These are phyloP conservation scores for Silvanus unidentatus DNA, from an alignment of 2,888 invertebrate species.

Conservation along the genomic window DNA sequence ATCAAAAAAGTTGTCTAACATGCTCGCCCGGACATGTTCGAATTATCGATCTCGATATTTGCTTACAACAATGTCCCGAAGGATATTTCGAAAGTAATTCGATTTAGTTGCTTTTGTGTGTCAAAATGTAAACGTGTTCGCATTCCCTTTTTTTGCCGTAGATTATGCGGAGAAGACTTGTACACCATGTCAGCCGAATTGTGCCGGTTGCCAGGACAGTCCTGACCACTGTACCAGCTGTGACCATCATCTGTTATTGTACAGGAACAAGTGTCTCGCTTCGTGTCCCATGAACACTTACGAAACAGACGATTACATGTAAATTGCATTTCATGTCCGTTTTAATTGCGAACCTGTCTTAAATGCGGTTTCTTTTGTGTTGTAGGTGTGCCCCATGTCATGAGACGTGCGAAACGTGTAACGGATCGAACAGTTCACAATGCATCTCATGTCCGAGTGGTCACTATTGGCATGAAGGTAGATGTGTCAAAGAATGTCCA, in stretches of 20 bases:
- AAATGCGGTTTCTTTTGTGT: background rate
- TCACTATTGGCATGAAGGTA: slow-evolving; percentile 64
- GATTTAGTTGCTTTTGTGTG: slow-evolving; percentile 4
- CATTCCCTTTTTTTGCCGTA: too few species aligned
- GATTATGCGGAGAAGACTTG: slow-evolving; percentile 60
- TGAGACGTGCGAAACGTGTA: slow-evolving; percentile 73
- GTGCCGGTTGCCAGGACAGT: slow-evolving; percentile 76
- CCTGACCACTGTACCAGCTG: slow-evolving; percentile 82
- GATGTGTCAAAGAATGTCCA: slow-evolving; percentile 68
- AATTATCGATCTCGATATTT: slow-evolving; percentile 79
- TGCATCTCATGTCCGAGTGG: slow-evolving; percentile 77
- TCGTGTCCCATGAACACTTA: slow-evolving; percentile 76
- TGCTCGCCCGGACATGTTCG: slow-evolving; percentile 79
- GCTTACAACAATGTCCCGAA: slow-evolving; percentile 82
- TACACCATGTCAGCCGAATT: slow-evolving; percentile 79
- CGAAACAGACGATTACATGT: slow-evolving; percentile 81
- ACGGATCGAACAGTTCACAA: slow-evolving; percentile 68
- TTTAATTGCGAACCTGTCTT: background rate
- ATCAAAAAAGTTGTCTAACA: slow-evolving; percentile 78
- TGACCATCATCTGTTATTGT: slow-evolving; percentile 79
- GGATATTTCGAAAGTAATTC: slow-evolving; percentile 77
- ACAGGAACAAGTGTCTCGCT: slow-evolving; percentile 75
- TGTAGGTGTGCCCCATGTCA: slow-evolving; percentile 74
- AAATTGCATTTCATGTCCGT: too few species aligned
- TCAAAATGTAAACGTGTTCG: background rate